Evolutionary conservation across 2,888 invertebrate genomes (phyloP).

Genomic region (Polyommatus icarus): DNA sequence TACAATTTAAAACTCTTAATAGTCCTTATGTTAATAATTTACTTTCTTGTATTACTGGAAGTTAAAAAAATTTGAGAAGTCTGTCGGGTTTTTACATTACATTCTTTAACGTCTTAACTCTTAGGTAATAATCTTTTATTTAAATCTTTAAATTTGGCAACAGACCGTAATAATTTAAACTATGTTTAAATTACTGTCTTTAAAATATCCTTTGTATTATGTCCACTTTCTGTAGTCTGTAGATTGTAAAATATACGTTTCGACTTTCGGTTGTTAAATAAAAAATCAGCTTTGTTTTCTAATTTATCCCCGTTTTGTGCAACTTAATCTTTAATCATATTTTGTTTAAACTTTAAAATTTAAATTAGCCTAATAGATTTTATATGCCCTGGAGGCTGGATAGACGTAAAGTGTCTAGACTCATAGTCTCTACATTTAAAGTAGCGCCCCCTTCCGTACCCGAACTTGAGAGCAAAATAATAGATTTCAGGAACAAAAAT

Average conservation of each 20-base stretch:
- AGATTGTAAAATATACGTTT: neutral
- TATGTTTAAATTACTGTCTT: neutral
- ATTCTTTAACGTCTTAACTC: slow-evolving; percentile 3
- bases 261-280: neutral
- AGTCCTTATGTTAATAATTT: neutral
- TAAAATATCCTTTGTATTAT: neutral
- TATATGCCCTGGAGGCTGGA: neutral
- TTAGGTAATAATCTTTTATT: slow-evolving; percentile 17
- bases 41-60: neutral
- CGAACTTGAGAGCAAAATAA: neutral
- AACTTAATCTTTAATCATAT: too few relatives aligned
- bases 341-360: too few relatives aligned
- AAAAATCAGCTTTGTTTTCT: neutral
- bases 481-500: slow-evolving; percentile 3
- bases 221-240: slow-evolving; percentile 5
- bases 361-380: too few relatives aligned
- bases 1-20: neutral
- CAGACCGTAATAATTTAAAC: slow-evolving; percentile 16
- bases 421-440: neutral
- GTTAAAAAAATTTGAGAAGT: neutral
- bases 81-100: slow-evolving; percentile 6
- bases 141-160: slow-evolving; percentile 12
- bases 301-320: neutral
- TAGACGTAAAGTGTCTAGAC: neutral
- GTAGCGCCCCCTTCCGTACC: neutral